A percentile compares a stretch with the other conserved stretches of the same genome.
Evolutionary conservation across 2,797 vertebrate genomes (phyloP).

Genomic region (Hypotaenidia philippensis): DNA sequence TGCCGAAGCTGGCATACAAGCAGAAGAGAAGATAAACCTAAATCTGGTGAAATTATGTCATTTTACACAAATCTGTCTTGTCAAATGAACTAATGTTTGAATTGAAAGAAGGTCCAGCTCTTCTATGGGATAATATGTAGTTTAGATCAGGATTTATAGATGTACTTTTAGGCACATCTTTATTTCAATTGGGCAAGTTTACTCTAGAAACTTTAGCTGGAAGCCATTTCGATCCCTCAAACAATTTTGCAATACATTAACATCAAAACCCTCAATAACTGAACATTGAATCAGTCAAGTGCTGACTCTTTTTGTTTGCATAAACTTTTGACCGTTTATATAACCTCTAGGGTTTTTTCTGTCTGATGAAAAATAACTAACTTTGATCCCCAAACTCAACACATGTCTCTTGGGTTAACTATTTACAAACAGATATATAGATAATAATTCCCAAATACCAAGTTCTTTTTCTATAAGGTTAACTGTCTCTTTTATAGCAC

Average conservation of each 20-base stretch:
- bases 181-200: background rate
- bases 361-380: constrained; percentile 43
- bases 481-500: background rate
- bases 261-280: constrained; percentile 2
- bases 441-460: background rate
- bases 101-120: background rate
- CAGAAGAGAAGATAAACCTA: background rate
- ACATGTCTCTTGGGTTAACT: constrained; percentile 41
- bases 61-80: background rate
- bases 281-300: background rate
- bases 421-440: constrained; percentile 14
- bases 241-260: constrained; percentile 14
- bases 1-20: background rate
- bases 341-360: constrained; percentile 68
- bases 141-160: background rate
- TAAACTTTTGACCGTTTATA: constrained; percentile 62
- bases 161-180: background rate
- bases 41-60: background rate
- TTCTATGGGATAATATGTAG: background rate
- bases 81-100: background rate
- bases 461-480: background rate
- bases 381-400: constrained; percentile 30
- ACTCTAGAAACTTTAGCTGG: background rate
- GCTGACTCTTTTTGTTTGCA: constrained; percentile 54
- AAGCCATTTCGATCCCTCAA: background rate